Base-by-base conservation (phyloP, 2,888 invertebrate genomes). In the Amaurobius ferox region DNA sequence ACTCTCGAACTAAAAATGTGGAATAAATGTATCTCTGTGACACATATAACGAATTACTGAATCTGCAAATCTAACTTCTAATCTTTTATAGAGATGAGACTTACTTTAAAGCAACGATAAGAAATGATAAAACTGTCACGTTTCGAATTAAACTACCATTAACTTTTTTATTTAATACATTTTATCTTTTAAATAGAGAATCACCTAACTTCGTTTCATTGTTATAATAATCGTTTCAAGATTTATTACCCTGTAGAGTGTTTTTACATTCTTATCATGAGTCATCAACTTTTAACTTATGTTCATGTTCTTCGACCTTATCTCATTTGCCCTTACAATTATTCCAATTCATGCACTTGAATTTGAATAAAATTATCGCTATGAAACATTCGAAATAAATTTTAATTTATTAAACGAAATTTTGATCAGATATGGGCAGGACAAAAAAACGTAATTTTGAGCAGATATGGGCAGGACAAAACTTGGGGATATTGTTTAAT, bases 61-160 rank as follows among this genome's bases (percentile, higher is more conserved):
- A n/a, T n/a, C n/a, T n/a, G n/a, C n/a, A n/a, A n/a, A n/a, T n/a
- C n/a, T n/a, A n/a, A n/a, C n/a, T n/a, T n/a, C n/a, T n/a, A n/a
- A n/a, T n/a, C n/a, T n/a, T n/a, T n/a, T n/a, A n/a, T n/a, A n/a
- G 1, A 11, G 23, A 61, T 61, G 55, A 44, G 73, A 39, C 62
- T 40, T 73, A 68, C 68, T 81, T 81, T 81, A 81, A 61, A 74
- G 76, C 70, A 66, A 13, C 74, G 81, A 81, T 81, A 74, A 74
- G 77, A 61, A 77, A 85, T 77, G 77, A 85, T 85, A 85, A 85
- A 85, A 83, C 71, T 77, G 83, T 85, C 83, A 85, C 83, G 83
- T 85, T 61, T 77, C 61, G 66, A 77, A 77, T 77, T 77, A 72
- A 48, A 72, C 64, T 29, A 67, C 48, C 67, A 77, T 85, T 85